These are phyloP conservation scores for Myathropa florea DNA, from an alignment of 2,888 invertebrate species.

Conservation along the genomic window DNA sequence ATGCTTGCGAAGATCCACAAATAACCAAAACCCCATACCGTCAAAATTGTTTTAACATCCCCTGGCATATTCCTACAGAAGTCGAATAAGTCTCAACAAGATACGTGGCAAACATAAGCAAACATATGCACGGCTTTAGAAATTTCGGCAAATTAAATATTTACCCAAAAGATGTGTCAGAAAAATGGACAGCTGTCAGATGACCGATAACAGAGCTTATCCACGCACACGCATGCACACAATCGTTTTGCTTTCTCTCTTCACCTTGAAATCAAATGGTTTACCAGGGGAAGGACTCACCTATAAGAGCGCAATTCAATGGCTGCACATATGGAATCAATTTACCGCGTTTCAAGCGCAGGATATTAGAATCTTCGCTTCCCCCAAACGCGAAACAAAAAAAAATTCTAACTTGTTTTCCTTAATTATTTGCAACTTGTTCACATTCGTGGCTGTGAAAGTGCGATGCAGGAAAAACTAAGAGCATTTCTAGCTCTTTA, in stretches of 20 bases:
- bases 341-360: neutral
- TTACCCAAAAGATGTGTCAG: neutral
- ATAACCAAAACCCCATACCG: neutral
- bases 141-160: neutral
- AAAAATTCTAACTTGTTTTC: neutral
- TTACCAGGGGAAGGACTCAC: neutral
- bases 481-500: conserved; percentile 26
- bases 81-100: neutral
- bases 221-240: neutral
- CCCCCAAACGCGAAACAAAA: neutral
- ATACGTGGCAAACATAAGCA: neutral
- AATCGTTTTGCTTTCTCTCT: neutral
- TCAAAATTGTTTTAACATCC: neutral
- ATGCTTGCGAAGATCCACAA: neutral
- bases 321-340: conserved; percentile 2
- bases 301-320: neutral
- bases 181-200: conserved; percentile 14
- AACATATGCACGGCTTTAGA: neutral
- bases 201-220: neutral
- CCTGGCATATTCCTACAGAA: neutral
- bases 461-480: neutral
- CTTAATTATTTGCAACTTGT: neutral
- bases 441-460: neutral
- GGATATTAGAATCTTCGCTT: neutral
- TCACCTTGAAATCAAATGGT: neutral